Base-by-base conservation (phyloP, 1,140 invertebrate species). In the Papilio machaon region DNA sequence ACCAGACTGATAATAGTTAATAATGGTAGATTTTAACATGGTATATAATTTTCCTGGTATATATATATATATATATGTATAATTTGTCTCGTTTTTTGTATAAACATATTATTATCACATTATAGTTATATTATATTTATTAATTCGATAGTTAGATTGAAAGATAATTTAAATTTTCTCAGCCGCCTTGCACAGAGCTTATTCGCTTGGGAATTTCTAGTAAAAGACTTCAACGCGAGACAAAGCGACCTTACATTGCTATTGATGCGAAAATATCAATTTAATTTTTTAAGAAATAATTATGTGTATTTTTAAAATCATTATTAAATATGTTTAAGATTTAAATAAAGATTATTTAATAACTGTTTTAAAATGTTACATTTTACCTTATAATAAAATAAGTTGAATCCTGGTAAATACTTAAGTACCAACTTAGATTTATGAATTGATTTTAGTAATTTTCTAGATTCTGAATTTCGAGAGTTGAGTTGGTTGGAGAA, bases 201-300 rank as follows among this genome's bases (percentile, higher is more conserved):
- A 70, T 70, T 38, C 64, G 64, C 30, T 70, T 38, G 30, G 30
- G 23, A 38, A 70, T 70, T 70, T 70, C 64, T 70, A 70, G 35
- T 30, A 76, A 76, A 76, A 76, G 74, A 76, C 74, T 52, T 76
- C 74, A 76, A 76, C 74, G 74, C 74, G 74, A 15, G 23, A 58
- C 47, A 54, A 35, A 76, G 74, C 49, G 74, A 54, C 46, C 15
- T 23, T 58, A 47, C 49, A 15, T 13, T 35, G 74, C 49, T 76
- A 52, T 54, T 76, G 46, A 76, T 54, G 23, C 19, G 23, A 52
- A 52, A 76, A 30, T 76, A 46, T 76, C 13, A 30, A 9, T 76
- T 54, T 58, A 13, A 9, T 54, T 76, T 1, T 17, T 35, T 2
- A 76, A 54, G 3, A 11, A 15, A 75, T 30, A 6, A 49, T 23